Base-by-base conservation (phyloP, 2,888 invertebrate genomes). In the Tachina grossa region DNA sequence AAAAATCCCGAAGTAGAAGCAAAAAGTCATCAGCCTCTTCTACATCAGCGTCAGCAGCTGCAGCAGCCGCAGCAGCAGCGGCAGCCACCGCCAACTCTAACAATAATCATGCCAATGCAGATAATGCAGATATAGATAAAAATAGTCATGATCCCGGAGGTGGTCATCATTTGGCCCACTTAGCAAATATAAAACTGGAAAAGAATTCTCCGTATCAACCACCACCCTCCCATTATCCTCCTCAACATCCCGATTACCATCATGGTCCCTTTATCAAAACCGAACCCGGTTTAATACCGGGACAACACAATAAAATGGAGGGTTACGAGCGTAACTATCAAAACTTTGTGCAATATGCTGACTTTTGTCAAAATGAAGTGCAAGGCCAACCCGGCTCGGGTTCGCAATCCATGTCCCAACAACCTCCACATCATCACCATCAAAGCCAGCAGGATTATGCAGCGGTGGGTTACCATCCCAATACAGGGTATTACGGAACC, bases 271-370 rank as follows among this genome's bases (percentile, higher is more conserved):
- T 91, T 57, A 92, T 92, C 45, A 92, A 92, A 81, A 92, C 92
- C 53, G 92, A 92, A 75, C 92, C 92, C 2, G 92, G 92, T 0
- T 89, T 92, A 0, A 86, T 92, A 88, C 92, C 92, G 0, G 91
- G 90, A 41, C 91, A 92, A 65, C 90, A 90, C 76, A 92, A 91
- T 51, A 93, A 93, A 88, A 92, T 92, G 91, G 93, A 93, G 87
- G 93, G 93, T 31, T 93, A 93, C 77, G 93, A 93, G 85, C 91
- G 92, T 2, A 93, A 93, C 88, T 93, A 93, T 85, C 93, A 93
- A 88, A 93, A 93, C 85, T 93, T 93, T 76, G 93, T 93, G 53
- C 93, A 93, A 68, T 93, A 93, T 75, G 93, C 93, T 9, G 93
- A 93, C 87, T 93, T 92, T 87, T 93, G 93, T 82, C 93, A 93